phyloP scores from a whole-genome alignment of 2,797 vertebrate genomes.

The Phrynocephalus forsythii region DNA sequence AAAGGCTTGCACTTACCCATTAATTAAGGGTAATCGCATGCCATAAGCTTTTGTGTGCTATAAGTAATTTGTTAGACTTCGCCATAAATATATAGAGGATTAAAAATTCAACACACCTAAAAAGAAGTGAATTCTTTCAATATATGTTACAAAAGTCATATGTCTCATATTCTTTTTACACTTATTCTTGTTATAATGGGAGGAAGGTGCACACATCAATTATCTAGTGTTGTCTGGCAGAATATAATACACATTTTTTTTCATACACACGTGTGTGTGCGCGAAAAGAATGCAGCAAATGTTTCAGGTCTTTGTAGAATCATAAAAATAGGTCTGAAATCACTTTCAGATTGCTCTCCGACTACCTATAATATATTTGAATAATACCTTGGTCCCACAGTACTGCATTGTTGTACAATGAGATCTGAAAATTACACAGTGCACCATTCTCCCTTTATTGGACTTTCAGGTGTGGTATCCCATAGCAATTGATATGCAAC shows the following conservation, averaged over 20 bases:
- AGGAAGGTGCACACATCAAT: constrained; percentile 51
- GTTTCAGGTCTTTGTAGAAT: constrained; percentile 51
- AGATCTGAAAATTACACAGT: constrained; percentile 51
- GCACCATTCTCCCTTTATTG: constrained; percentile 60
- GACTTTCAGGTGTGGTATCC: constrained; percentile 62
- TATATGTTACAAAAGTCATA: constrained; percentile 54
- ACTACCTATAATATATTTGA: constrained; percentile 45
- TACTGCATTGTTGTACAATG: constrained; percentile 49
- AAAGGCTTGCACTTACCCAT: constrained; percentile 77
- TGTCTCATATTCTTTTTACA: constrained; percentile 23
- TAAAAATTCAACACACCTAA: constrained; percentile 72
- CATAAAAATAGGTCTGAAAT: constrained; percentile 57
- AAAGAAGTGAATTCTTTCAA: constrained; percentile 57
- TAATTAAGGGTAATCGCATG: constrained; percentile 81
- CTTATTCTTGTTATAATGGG: constrained; percentile 55
- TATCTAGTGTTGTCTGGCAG: constrained; percentile 20
- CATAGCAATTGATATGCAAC: constrained; percentile 58
- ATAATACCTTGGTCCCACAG: constrained; percentile 60
- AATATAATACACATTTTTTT: not conserved
- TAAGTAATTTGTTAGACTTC: constrained; percentile 76
- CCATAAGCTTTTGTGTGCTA: constrained; percentile 78
- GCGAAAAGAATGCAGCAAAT: constrained; percentile 19
- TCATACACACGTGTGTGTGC: too few species aligned
- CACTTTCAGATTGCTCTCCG: constrained; percentile 55
- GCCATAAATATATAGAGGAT: constrained; percentile 73